Evolutionary conservation across 2,113 vertebrate species (phyloP).

Genomic region (Burhinus bistriatus): DNA sequence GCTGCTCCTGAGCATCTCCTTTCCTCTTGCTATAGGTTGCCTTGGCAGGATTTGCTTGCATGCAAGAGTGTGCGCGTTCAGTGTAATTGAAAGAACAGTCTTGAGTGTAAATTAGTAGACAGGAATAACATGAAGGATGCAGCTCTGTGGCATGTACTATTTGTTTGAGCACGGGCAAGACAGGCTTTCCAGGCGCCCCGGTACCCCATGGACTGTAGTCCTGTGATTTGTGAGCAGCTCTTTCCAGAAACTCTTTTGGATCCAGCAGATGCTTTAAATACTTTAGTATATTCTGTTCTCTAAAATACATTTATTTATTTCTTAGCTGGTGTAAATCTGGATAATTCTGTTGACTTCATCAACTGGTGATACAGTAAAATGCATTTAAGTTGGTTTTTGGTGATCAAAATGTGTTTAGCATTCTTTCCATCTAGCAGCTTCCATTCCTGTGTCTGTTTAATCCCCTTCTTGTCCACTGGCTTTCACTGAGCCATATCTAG

Average conservation of each 20-base stretch:
- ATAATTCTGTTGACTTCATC: background rate
- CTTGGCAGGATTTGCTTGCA: background rate
- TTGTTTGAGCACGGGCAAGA: background rate
- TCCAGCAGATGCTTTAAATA: background rate
- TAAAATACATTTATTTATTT: background rate
- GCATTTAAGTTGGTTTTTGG: background rate
- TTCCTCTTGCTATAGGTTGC: background rate
- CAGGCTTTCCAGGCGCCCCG: background rate
- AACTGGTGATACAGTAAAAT: background rate
- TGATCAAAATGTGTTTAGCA: background rate
- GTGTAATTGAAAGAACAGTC: background rate
- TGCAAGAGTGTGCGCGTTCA: background rate
- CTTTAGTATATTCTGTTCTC: background rate
- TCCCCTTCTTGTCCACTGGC: background rate
- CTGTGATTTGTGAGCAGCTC: background rate
- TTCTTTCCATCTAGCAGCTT: background rate
- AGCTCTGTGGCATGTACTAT: fast-evolving
- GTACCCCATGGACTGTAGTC: background rate
- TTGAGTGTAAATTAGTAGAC: background rate
- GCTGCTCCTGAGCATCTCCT: background rate
- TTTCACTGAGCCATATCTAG: background rate
- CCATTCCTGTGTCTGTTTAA: background rate
- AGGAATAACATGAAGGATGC: background rate
- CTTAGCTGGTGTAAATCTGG: background rate
- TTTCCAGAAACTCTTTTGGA: background rate